Base-by-base conservation (phyloP, 2,113 vertebrate species). In the Thymallus thymallus region DNA sequence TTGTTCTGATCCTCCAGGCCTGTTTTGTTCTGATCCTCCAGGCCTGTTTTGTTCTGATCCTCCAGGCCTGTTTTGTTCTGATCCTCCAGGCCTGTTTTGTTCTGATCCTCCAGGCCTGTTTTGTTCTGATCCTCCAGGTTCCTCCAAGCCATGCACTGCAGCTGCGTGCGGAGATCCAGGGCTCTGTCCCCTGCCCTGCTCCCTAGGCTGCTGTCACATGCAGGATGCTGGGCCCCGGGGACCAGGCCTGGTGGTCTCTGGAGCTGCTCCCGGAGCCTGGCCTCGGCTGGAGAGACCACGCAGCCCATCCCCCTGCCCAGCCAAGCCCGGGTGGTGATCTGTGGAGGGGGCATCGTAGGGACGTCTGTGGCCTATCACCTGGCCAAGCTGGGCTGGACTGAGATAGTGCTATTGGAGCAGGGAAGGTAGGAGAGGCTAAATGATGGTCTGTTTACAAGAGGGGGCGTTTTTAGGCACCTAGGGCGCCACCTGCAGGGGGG, bases 341-440 rank as follows among this genome's bases (percentile, higher is more conserved):
- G 97, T 74, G 98, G 98, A 0, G 98, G 96, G 6, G 98, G 98
- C 6, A 93, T 99, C 41, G 89, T 94, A 81, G 97, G 96, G n/a
- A 95, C 96, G 0, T 99, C 98, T 0, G 96, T 99, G 75, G 97
- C 98, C 0, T 99, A 98, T 86, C 98, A 99, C 82, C 94, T 99
- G 7, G 94, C 96, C 82, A 97, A 94, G 83, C 92, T 99, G 85
- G 97, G 97, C 1, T 99, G 96, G 96, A 98, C 92, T 51, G 96
- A 98, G 70, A 82, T 99, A 6, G 89, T 99, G 55, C 90, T 99
- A 20, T 86, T 99, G 79, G 98, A 99, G 76, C 98, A 99, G 92
- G 98, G 98, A 87, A 96, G 98, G 98, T 99, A 87, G n/a, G 66
- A 13, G 66, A 18, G 7, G n/a, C 5, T 12, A 3, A 63, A 10